Evolutionary conservation across 1,140 invertebrate genomes (phyloP), one percentile per base, ranked within the genome.

Genomic region (Tigriopus japonicus): DNA sequence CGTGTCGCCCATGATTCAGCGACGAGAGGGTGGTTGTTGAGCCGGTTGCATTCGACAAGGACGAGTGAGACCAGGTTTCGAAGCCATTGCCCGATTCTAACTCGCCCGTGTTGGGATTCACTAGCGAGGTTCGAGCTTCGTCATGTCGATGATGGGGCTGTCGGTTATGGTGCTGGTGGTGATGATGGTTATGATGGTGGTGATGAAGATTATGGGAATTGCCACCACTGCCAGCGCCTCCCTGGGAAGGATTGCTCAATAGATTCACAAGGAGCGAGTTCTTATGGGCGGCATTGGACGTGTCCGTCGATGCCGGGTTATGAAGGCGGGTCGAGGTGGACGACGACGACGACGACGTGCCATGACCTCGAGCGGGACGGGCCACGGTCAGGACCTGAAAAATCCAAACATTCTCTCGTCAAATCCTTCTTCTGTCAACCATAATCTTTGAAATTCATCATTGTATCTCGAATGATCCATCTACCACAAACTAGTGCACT

Each of bases 91-190:
- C 69, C 62, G 84, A 84, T 69, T 91, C 87, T 65, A 92, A 70
- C 64, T 85, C 80, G 13, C 87, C 87, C 6, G 87, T 89, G 63
- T 87, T 75, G 5, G 87, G 87, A 75, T 90, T 92, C 40, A 90
- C 86, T 1, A 90, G 77, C 74, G 85, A 84, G 67, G 85, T 81
- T 52, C 80, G 74, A 59, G 79, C 76, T 62, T 59, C 10, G 14
- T 65, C 54, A 9, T 35, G 3, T 35, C 28, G 28, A 35, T 35
- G 28, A 9, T 35, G 28, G 9, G 28, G 59, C 52, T 28, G 53
- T 45, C 24, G 42, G 45, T 21, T 53, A 41, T 24, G 58, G 58
- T 6, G 62, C 58, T 43, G 23, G 41, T 9, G 15, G 14, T 54
- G 17, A 51, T 42, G 53, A 53, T 21, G 15, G n/a, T 59, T 51